These are phyloP conservation scores for Daboia siamensis DNA, from an alignment of 2,113 vertebrate species.

Conservation along the genomic window DNA sequence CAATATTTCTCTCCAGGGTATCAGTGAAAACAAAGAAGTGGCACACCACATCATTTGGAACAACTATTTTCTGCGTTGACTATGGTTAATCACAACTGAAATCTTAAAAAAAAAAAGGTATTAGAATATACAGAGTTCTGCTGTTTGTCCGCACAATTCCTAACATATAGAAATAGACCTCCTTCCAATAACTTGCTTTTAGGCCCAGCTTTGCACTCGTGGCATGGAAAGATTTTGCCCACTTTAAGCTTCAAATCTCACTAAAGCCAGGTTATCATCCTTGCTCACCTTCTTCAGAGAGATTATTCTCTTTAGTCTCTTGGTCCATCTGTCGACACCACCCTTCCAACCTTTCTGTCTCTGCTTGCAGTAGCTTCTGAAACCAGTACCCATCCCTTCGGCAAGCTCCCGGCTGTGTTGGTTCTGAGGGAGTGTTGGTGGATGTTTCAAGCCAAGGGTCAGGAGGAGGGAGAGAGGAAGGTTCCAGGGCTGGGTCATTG, in stretches of 20 bases:
- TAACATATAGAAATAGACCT: not conserved
- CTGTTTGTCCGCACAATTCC: not conserved
- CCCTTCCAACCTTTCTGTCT: constrained; percentile 93
- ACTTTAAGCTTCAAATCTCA: not conserved
- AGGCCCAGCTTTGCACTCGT: not conserved
- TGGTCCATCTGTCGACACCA: constrained; percentile 99
- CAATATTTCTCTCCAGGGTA: not conserved
- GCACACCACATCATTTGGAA: not conserved
- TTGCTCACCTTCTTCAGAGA: constrained; percentile 91
- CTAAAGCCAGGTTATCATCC: not conserved
- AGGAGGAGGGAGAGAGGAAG: constrained; percentile 92
- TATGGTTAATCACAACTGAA: not conserved
- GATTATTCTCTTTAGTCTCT: constrained; percentile 96
- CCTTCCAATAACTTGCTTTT: accelerated
- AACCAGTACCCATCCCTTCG: constrained; percentile 96
- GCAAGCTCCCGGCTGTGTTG: constrained; percentile 76
- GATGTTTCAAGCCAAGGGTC: constrained; percentile 95
- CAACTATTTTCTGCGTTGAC: not conserved
- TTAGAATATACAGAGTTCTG: not conserved
- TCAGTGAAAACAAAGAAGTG: not conserved
- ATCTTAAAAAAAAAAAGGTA: too few species aligned
- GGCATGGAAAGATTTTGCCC: not conserved
- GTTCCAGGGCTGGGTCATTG: constrained; percentile 91
- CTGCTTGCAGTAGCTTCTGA: constrained; percentile 94
- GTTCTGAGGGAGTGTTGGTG: constrained; percentile 73